Evolutionary conservation across 2,888 invertebrate genomes (phyloP).

Genomic region (Luffia ferchaultella): DNA sequence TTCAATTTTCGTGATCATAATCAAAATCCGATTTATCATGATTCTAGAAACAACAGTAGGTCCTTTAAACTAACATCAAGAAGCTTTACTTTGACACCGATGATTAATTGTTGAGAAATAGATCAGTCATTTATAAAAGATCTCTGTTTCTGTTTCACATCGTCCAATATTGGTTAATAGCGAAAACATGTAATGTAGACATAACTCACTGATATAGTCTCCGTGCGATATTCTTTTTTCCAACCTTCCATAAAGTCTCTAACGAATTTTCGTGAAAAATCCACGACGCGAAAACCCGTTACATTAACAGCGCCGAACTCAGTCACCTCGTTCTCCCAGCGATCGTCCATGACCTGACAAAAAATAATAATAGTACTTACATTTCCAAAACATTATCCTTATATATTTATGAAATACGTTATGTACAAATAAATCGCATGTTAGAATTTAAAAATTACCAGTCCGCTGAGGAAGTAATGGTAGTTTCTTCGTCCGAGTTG

Average conservation of each 20-base stretch:
- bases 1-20: no score
- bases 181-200: no score
- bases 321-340: conserved; percentile 89
- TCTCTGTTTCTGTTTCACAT: no score
- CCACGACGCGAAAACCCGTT: conserved; percentile 94
- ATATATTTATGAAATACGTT: background rate
- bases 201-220: conserved; percentile 80
- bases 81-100: background rate
- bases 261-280: conserved; percentile 78
- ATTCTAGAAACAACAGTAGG: no score
- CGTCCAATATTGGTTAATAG: no score
- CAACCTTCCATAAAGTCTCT: conserved; percentile 85
- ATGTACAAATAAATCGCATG: background rate
- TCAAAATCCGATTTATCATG: no score
- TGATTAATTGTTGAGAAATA: background rate
- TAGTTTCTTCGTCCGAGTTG: conserved; percentile 87
- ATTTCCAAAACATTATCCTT: no score
- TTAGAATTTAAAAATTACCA: conserved; percentile 86
- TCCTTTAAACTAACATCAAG: no score
- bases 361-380: background rate
- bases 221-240: conserved; percentile 76
- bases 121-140: no score
- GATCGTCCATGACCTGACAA: conserved; percentile 91
- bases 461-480: conserved; percentile 88
- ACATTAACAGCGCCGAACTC: conserved; percentile 97